Evolutionary conservation across 1,140 invertebrate species (phyloP), one percentile per base, ranked within the genome.

Genomic region (Matsumurasca onukii): DNA sequence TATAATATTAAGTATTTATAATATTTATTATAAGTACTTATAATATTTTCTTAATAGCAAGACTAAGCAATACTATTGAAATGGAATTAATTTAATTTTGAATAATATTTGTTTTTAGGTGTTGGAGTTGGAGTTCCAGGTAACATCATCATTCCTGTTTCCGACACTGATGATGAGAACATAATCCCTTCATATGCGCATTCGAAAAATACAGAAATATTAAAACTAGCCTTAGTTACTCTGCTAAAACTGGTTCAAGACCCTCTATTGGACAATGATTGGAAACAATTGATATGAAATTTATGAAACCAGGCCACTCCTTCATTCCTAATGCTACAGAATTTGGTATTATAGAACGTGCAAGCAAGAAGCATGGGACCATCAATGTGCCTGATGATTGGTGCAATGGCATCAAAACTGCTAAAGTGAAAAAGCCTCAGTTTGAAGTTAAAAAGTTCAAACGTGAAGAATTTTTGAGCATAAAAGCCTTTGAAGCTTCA

Each of bases 251-350:
- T 73, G 62, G 66, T 71, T 61, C 71, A 72, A 70, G 39, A 17
- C 31, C n/a, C 59, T 48, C 57, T 68, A 66, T 48, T 66, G 68
- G 62, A 68, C 66, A 65, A n/a, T n/a, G n/a, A n/a, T n/a, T 70
- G n/a, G 69, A 74, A 51, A 68, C 72, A 17, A 73, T 74, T 27
- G 71, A 74, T 48, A 65, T 71, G 15, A 71, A 67, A 55, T 73
- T 73, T 67, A 69, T 72, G 62, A 34, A 71, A 59, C 69, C 70
- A 30, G 73, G 68, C 30, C 70, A 73, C 69, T 66, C 65, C 72
- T 70, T 64, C 51, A 24, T 67, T 25, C 55, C 66, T 12, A 70
- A 70, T 49, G 57, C 61, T 62, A 67, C 64, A 24, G 57, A 70
- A 67, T 67, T 70, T 55, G 65, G 69, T n/a, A 61, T 70, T 30